Conservation (phyloP, 2,888 invertebrate genomes). For the Leuctra nigra region DNA sequence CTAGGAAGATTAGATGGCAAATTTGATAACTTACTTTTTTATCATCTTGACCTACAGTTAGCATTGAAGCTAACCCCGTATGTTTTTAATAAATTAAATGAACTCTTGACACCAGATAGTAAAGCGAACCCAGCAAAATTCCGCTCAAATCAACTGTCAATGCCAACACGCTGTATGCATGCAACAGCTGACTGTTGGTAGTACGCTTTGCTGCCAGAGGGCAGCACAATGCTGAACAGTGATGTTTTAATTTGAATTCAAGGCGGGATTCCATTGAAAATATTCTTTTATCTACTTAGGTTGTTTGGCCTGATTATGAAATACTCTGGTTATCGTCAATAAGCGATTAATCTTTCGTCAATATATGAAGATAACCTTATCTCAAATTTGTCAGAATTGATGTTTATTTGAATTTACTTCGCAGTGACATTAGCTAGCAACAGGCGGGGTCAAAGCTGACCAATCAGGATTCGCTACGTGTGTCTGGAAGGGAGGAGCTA, state of each 20-base stretch:
- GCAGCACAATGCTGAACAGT: neutral
- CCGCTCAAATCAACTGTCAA: too few relatives aligned
- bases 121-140: too few relatives aligned
- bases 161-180: too few relatives aligned
- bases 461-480: conserved; percentile 17
- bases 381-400: too few relatives aligned
- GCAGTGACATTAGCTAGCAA: conserved; percentile 10
- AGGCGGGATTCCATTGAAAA: neutral
- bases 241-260: neutral
- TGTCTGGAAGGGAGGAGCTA: neutral
- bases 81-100: too few relatives aligned
- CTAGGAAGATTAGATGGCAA: too few relatives aligned
- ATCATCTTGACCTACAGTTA: conserved; percentile 11
- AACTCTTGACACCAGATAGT: too few relatives aligned
- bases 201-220: neutral
- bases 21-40: conserved; percentile 6
- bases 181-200: neutral
- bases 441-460: conserved; percentile 12
- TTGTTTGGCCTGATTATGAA: too few relatives aligned
- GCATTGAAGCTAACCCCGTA: neutral
- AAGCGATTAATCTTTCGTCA: too few relatives aligned
- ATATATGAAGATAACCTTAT: too few relatives aligned
- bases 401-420: too few relatives aligned
- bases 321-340: too few relatives aligned
- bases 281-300: neutral